Conservation (phyloP, 2,113 vertebrate species). For the Grammomys dolichurus region DNA sequence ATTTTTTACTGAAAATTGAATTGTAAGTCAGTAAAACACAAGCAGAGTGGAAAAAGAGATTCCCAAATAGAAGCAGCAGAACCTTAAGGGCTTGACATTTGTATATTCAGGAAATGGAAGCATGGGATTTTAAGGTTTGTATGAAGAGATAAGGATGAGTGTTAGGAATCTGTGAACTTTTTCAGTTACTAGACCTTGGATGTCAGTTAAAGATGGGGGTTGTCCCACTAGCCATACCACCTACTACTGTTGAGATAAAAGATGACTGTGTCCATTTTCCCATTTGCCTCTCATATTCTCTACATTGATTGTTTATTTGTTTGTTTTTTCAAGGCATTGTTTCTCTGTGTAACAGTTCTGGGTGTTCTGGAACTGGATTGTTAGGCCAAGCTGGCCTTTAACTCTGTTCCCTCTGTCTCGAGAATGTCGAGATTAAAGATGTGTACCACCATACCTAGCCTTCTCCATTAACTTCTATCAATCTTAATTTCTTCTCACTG, state of each 20-base stretch:
- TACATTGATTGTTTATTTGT: background rate
- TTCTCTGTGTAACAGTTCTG: background rate
- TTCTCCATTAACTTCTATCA: background rate
- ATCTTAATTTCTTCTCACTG: constrained; percentile 1
- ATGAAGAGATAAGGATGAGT: background rate
- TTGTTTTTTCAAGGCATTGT: background rate
- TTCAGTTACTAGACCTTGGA: background rate
- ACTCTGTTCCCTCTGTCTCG: background rate
- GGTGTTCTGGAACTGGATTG: background rate
- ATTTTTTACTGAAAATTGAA: constrained; percentile 21
- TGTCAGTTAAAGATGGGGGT: background rate
- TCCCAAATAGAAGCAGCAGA: background rate
- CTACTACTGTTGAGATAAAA: background rate
- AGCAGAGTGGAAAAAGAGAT: background rate
- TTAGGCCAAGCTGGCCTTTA: background rate
- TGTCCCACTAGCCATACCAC: background rate
- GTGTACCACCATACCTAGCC: background rate
- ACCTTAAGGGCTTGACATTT: background rate
- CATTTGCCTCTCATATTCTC: background rate
- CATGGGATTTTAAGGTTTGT: background rate
- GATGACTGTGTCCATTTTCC: background rate
- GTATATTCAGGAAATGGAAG: background rate
- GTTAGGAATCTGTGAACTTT: background rate
- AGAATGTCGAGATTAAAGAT: background rate
- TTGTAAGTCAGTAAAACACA: background rate